phyloP scores from a whole-genome alignment of 2,113 vertebrate genomes.

The Sylvietta virens region DNA sequence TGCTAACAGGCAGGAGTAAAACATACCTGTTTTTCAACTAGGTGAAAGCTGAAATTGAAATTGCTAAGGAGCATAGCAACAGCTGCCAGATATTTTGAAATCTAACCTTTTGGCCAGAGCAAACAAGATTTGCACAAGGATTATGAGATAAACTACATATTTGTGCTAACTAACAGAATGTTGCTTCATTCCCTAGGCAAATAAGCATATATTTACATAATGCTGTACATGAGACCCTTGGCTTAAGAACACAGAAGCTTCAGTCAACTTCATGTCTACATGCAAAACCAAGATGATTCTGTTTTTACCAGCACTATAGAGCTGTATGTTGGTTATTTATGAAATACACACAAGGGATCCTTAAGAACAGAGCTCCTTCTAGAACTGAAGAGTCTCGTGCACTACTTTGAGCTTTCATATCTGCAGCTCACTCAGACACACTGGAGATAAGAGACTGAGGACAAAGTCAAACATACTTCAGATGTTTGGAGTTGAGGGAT shows the following conservation, averaged over 20 bases:
- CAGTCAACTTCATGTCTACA: not conserved
- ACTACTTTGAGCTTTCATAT: not conserved
- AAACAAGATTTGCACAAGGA: slow-evolving; percentile 23
- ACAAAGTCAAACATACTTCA: slow-evolving; percentile 53
- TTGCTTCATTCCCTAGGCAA: slow-evolving; percentile 27
- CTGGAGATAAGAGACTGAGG: not conserved
- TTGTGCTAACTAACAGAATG: not conserved
- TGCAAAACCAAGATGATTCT: not conserved
- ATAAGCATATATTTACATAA: slow-evolving; percentile 14
- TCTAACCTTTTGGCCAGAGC: not conserved
- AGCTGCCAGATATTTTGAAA: slow-evolving; percentile 38
- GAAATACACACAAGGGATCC: not conserved
- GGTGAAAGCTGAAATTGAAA: not conserved
- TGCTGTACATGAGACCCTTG: not conserved
- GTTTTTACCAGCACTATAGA: not conserved
- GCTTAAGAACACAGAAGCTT: not conserved
- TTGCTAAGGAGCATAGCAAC: not conserved
- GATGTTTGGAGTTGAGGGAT: not conserved
- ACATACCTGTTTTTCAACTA: not conserved
- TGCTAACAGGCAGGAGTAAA: not conserved
- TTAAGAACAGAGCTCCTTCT: not conserved
- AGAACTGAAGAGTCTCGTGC: not conserved
- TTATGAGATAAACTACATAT: slow-evolving; percentile 32
- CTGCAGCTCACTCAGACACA: not conserved
- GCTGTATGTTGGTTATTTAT: not conserved